Evolutionary conservation across 2,797 vertebrate species (phyloP), one percentile per base, ranked within the genome.

Genomic region (Tolypeutes matacus): DNA sequence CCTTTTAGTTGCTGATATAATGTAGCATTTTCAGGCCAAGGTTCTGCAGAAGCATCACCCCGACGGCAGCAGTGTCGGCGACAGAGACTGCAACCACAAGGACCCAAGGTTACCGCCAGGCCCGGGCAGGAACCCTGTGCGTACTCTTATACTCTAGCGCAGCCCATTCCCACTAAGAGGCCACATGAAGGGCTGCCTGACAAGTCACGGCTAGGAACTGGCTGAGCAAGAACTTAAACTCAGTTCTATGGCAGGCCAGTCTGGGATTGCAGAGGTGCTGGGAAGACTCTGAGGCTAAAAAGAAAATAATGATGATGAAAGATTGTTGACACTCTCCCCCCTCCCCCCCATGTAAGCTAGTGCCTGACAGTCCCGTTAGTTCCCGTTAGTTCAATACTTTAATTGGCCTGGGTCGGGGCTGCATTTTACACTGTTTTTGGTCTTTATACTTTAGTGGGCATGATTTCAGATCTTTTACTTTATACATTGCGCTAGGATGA

Each of bases 101-200:
- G 34, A 31, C 39, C 36, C 86, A 90, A 97, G 84, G 95, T 97
- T 95, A 96, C 88, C 23, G 36, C 78, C 92, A 56, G 87, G 73
- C 82, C 85, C 0, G 0, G 0, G 11, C 88, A 14, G 67, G 89
- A 36, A 95, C 97, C 9, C n/a, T n/a, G n/a, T n/a, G n/a, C n/a
- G n/a, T n/a, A n/a, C n/a, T n/a, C n/a, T n/a, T n/a, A n/a, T n/a
- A n/a, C n/a, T n/a, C 39, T 39, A 39, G 39, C 7, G 39, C 39
- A 39, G 39, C 39, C 39, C 39, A 1, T 29, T 25, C 36, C 46
- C 56, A 20, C 12, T 20, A 1, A 51, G 20, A n/a, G 46, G 34
- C 25, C 2, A 17, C 42, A 17, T 3, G 7, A 23, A 42, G 39
- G 56, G 31, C 65, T 67, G 62, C 84, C 65, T n/a, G 36, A 2